phyloP scores from a whole-genome alignment of 2,888 invertebrate genomes.

The Tiphia femorata region DNA sequence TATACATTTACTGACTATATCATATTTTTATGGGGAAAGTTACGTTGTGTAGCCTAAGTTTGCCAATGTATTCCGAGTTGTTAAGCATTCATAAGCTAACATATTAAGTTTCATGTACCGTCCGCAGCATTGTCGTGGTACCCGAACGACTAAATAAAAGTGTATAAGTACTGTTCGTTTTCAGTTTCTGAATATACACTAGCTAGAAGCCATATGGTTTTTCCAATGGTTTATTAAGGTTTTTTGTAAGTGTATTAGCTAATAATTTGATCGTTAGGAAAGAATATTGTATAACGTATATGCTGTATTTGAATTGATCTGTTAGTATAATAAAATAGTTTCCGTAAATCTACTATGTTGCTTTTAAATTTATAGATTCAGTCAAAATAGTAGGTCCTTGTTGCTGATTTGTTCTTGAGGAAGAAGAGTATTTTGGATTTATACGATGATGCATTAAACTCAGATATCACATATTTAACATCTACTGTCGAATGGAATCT shows the following conservation, averaged over 20 bases:
- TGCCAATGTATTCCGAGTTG: no score
- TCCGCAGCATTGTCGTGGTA: slow-evolving; percentile 23
- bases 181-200: slow-evolving; percentile 14
- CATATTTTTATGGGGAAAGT: slow-evolving; percentile 9
- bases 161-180: slow-evolving; percentile 18
- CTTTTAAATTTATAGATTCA: slow-evolving; percentile 30
- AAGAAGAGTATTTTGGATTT: slow-evolving; percentile 39
- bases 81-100: no score
- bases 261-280: slow-evolving; percentile 22
- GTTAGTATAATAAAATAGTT: slow-evolving; percentile 43
- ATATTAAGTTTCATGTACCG: slow-evolving; percentile 23
- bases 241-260: slow-evolving; percentile 17
- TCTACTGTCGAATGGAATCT: slow-evolving; percentile 28
- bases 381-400: slow-evolving; percentile 33
- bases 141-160: slow-evolving; percentile 37
- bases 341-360: slow-evolving; percentile 31
- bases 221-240: slow-evolving; percentile 22
- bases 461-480: slow-evolving; percentile 33
- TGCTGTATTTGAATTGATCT: slow-evolving; percentile 18
- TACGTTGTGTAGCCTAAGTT: slow-evolving; percentile 15
- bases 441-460: slow-evolving; percentile 27
- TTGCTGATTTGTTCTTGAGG: slow-evolving; percentile 38
- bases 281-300: slow-evolving; percentile 32
- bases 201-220: slow-evolving; percentile 11
- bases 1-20: slow-evolving; percentile 6